Base-by-base conservation (phyloP, 2,888 invertebrate genomes). In the Rotaria magnacalcarata region DNA sequence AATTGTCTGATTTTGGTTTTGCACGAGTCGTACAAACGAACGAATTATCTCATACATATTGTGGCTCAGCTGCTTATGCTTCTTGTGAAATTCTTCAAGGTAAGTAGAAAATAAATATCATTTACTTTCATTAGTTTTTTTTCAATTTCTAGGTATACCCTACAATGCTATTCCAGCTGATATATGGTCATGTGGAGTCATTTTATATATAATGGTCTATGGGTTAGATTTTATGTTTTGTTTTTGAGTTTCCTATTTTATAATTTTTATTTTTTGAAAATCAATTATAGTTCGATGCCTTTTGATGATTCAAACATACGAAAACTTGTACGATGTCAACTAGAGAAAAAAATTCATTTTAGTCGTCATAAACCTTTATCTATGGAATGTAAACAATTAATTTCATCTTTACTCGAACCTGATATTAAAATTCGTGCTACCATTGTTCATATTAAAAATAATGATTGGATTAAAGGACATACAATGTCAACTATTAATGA, bases 1-100 rank as follows among this genome's bases (percentile, higher is more conserved):
- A 95, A 91, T 92, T 97, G 85, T 96, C 96, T 4, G 96, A 97
- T 92, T 97, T 97, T 90, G 96, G 97, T 50, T 96, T 96, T 90
- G 95, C 96, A 0, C 34, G 85, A 85, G 87, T 92, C 91, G 89
- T 89, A 90, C 88, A 88, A 54, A 60, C 86, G 43, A 89, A 89
- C 21, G 90, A 90, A 85, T 86, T 90, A 80, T 90, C 90, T 87
- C 89, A 89, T 88, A 91, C 91, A 2, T 91, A 90, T 88, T 91
- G 91, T 87, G 91, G 91, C 52, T 95, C 95, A 24, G 92, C 95
- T n/a, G 95, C 95, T 11, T 96, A 96, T 90, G 95, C 95, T 0
- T 94, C 96, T 0, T 95, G 95, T 0, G 96, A 96, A 91, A 94
- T 96, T 87, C 92, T 96, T 84, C 94, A 94, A 89, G 96, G 95